Evolutionary conservation across 1,140 invertebrate genomes (phyloP), one percentile per base, ranked within the genome.

Genomic region (Papilio glaucus): DNA sequence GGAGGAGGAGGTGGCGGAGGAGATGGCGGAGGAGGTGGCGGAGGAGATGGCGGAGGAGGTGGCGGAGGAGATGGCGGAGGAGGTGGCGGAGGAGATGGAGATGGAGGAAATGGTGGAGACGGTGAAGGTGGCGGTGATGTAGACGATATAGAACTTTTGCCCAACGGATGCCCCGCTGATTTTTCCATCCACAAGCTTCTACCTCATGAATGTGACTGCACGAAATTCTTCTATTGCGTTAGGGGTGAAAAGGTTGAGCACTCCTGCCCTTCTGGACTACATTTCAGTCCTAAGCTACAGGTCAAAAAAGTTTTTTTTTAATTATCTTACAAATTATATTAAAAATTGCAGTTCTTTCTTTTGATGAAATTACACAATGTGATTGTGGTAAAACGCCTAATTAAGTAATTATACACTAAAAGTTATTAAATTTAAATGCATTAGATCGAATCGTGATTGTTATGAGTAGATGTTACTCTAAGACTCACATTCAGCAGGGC

Each of bases 131-230:
- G 42, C 3, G 37, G 45, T 9, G 49, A 26, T 18, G 7, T 24
- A 15, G 41, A 73, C 77, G 0, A 79, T 87, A n/a, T 96, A 93
- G 80, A 87, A 84, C 45, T 72, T 3, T 33, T 84, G 9, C 82
- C 80, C 0, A 84, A 84, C 39, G 82, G 80, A 8, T 84, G 82
- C 13, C 80, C 82, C 0, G 67, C 63, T 8, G 75, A 84, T 71
- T 79, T 79, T 18, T 42, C 74, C 13, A 63, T 81, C 0, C 83
- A 85, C 33, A 72, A 77, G 4, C 75, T 88, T 7, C 15, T 94
- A 5, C 87, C 93, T 0, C 92, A 95, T 70, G 89, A 94, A 26
- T 83, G 70, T 0, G 81, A 94, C 49, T 95, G 94, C 60, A 73
- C 77, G 0, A 79, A 88, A n/a, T 96, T 93, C 81, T 88, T 85